Conservation (phyloP, 2,888 invertebrate genomes). For the Ophion slaviceki region DNA sequence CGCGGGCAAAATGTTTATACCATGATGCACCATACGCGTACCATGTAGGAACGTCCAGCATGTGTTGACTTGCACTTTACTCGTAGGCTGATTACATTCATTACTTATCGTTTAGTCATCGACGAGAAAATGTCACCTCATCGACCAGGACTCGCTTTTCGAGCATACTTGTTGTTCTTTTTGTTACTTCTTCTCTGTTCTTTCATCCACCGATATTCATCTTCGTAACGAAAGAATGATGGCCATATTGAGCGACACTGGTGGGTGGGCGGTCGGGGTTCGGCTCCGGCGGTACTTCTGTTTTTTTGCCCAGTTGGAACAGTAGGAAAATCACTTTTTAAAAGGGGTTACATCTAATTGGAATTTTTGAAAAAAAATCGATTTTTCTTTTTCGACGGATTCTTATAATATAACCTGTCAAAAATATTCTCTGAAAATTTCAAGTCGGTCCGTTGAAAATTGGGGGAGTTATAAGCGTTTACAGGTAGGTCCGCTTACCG, state of each 20-base stretch:
- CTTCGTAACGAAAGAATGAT: neutral
- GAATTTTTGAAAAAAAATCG: too few species aligned
- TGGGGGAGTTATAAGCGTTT: too few species aligned
- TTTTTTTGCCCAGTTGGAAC: too few species aligned
- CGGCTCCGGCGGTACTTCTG: too few species aligned
- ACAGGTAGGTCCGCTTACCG: too few species aligned
- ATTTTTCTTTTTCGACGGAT: too few species aligned
- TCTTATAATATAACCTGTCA: too few species aligned
- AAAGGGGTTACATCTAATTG: too few species aligned
- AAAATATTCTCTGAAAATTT: too few species aligned
- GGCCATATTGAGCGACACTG: neutral
- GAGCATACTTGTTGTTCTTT: neutral
- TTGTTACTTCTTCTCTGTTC: neutral
- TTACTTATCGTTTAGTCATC: conserved; percentile 33
- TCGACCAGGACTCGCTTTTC: conserved; percentile 25
- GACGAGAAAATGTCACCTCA: conserved; percentile 3
- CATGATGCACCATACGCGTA: neutral
- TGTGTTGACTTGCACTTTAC: conserved; percentile 42
- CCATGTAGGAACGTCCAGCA: conserved; percentile 15
- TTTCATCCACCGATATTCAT: neutral
- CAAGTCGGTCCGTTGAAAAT: too few species aligned
- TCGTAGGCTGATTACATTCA: neutral
- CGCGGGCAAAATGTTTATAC: conserved; percentile 13
- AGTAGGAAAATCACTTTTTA: too few species aligned
- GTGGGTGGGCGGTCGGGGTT: too few species aligned